Percentiles rank a stretch among this genome's conserved stretches.
These are phyloP conservation scores for Alouatta caraya DNA, from an alignment of 2,797 vertebrate genomes.

Conservation along the genomic window DNA sequence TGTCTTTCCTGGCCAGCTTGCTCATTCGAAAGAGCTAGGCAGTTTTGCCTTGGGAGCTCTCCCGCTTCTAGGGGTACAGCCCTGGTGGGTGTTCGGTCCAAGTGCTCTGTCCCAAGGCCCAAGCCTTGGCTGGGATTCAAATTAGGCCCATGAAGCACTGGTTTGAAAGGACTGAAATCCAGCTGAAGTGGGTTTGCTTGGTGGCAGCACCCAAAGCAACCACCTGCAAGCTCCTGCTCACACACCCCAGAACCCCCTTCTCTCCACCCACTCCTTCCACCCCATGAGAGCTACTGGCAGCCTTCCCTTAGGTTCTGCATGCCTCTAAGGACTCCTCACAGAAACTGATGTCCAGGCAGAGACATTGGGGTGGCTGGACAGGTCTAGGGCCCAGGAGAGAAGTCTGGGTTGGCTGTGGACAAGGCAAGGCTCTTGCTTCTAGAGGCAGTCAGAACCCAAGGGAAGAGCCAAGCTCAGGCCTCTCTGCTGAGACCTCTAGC, in stretches of 20 bases:
- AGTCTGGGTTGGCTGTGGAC: neutral
- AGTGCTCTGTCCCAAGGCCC: neutral
- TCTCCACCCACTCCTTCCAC: no score
- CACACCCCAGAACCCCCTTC: neutral
- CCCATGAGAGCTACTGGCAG: neutral
- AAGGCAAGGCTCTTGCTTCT: neutral
- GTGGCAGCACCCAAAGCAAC: no score
- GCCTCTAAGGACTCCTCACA: neutral
- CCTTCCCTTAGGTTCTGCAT: rapidly evolving
- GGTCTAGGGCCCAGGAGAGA: neutral
- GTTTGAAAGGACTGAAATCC: neutral
- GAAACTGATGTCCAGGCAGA: neutral
- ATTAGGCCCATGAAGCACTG: neutral
- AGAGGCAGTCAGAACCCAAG: neutral
- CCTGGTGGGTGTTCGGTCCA: neutral
- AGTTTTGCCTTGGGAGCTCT: neutral
- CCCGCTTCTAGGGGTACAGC: rapidly evolving
- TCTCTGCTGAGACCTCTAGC: neutral
- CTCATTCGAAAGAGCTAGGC: neutral
- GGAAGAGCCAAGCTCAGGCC: neutral
- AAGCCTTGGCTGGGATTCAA: neutral
- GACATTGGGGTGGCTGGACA: no score
- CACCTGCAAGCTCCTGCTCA: neutral
- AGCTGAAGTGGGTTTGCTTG: neutral
- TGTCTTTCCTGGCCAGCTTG: neutral